Base-by-base conservation (phyloP, 2,888 invertebrate species). In the Eugnorisma glareosa region DNA sequence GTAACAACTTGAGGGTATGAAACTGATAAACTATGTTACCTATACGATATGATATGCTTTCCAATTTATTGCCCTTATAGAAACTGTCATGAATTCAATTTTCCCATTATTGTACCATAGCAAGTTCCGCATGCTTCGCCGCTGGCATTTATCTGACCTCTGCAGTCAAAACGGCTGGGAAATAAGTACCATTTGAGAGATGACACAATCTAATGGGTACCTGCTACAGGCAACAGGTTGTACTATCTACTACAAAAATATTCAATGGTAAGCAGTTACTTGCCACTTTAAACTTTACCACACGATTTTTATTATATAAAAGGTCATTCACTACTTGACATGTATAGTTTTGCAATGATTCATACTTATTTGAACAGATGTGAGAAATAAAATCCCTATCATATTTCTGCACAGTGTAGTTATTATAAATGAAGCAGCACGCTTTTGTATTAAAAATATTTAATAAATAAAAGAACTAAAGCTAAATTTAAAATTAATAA, bases 81-180 rank as follows among this genome's bases (percentile, higher is more conserved):
- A 79, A 80, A 76, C 70, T 83, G 80, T 80, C 73, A 83, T 75
- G 80, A 80, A 63, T 77, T 83, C 71, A 83, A 81, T 84, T 84
- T 84, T 88, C 80, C 79, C 67, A 76, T 75, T 71, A 77, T 43
- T 70, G 80, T 81, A 81, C 28, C 70, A 43, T 63, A 75, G 54
- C 68, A 73, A 88, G 91, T 93, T 94, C 93, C 93, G 92, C 93
- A 92, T 93, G 86, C 89, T 86, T 85, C 75, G 84, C 77, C 79
- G 90, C 85, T 94, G 94, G 90, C 93, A 94, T 94, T 94, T 94
- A 89, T 73, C 83, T 92, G 94, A 94, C 94, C 94, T 94, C 93
- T 90, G 86, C 79, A 72, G 84, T 81, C 88, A 81, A 82, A 84
- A 83, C 81, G 81, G 82, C 90, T 93, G 94, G 91, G 93, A 93